Percentiles rank a stretch among this genome's conserved stretches.
These are phyloP conservation scores for Brienomyrus longianalis DNA, from an alignment of 2,113 vertebrate species.

Conservation along the genomic window DNA sequence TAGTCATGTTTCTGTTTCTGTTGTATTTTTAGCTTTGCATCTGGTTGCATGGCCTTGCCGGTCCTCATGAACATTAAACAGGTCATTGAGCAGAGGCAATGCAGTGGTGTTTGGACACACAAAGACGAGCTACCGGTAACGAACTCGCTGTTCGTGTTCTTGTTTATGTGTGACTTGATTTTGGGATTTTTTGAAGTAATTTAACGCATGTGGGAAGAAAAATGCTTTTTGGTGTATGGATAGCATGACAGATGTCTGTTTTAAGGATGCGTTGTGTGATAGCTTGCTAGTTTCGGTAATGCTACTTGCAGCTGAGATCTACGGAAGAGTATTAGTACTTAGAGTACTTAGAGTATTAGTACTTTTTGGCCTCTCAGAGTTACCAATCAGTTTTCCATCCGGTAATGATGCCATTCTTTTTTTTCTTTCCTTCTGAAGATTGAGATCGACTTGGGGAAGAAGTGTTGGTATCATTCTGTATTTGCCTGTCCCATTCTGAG, in stretches of 20 bases:
- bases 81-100: constrained; percentile 82
- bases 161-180: background rate
- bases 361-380: background rate
- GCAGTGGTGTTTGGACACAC: constrained; percentile 81
- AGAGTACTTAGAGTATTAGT: background rate
- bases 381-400: background rate
- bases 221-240: background rate
- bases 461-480: constrained; percentile 87
- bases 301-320: background rate
- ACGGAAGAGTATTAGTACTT: background rate
- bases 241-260: background rate
- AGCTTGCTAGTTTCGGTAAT: background rate
- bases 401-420: background rate
- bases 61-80: constrained; percentile 87
- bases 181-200: background rate
- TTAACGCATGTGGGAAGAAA: background rate
- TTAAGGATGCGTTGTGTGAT: background rate
- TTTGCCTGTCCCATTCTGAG: constrained; percentile 83
- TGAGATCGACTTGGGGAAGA: constrained; percentile 83
- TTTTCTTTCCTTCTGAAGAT: constrained; percentile 53
- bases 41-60: constrained; percentile 79
- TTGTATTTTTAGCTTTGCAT: constrained; percentile 65
- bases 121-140: constrained; percentile 80
- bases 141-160: background rate
- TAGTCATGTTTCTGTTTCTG: constrained; percentile 13